Percentiles rank a stretch among this genome's conserved stretches.
Conservation (phyloP, 2,113 vertebrate species). For the Oceanodroma tethys region DNA sequence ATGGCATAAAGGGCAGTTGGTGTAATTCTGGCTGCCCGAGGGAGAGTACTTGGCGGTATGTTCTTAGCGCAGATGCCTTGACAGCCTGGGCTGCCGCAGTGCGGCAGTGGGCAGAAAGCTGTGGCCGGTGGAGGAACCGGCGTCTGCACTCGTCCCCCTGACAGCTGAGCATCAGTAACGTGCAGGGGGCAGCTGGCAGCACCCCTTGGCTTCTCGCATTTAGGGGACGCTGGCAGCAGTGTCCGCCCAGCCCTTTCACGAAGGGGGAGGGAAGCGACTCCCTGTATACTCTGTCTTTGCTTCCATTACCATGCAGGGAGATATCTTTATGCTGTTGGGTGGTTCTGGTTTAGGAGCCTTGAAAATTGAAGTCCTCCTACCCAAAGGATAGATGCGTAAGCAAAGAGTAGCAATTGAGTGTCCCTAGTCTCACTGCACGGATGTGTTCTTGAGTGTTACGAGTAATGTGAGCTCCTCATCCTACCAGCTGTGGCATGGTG, state of each 20-base stretch:
- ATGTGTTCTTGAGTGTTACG: not conserved
- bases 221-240: not conserved
- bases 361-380: not conserved
- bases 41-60: not conserved
- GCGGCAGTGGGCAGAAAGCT: not conserved
- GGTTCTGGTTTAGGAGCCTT: not conserved
- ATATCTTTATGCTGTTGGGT: not conserved
- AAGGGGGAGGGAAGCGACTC: not conserved
- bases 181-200: not conserved
- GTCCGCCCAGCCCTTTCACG: not conserved
- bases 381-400: rapidly evolving
- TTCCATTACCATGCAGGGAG: not conserved
- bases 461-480: not conserved
- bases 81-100: not conserved
- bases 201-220: not conserved
- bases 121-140: not conserved
- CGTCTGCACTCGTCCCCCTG: rapidly evolving
- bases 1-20: not conserved
- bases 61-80: not conserved
- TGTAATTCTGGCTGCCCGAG: not conserved
- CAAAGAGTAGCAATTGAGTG: not conserved
- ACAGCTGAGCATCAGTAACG: not conserved
- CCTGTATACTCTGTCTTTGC: not conserved
- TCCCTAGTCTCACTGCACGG: not conserved
- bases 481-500: not conserved